Evolutionary conservation across 2,888 invertebrate species (phyloP), one percentile per base, ranked within the genome.

Genomic region (Aphodius sticticus): DNA sequence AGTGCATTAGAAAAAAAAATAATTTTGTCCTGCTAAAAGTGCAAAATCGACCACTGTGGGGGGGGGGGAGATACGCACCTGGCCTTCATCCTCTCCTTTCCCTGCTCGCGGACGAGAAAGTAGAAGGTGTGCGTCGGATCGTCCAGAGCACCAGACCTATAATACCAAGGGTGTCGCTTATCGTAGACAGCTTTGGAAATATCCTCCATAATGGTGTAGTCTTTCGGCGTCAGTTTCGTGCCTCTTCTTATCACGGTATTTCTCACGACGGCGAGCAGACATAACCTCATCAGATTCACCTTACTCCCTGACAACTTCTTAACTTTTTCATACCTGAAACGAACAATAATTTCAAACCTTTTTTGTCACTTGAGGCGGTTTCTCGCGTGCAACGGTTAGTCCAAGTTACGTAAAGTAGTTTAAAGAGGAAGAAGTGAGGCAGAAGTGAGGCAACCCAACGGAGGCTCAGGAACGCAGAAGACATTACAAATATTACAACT

Each of bases 221-320:
- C 74, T 35, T 74, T 74, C 6, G 16, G 26, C n/a, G 70, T 16
- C 26, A 70, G 15, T 70, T 70, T 70, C 3, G 35, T 74, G 12
- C 74, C 35, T 74, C 37, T 35, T 74, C 74, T 3, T 36, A 74
- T 35, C 16, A 36, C 74, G 9, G 6, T 74, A 74, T 74, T 74
- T 35, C 74, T 16, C n/a, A 74, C 6, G 6, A 35, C 9, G 5
- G 74, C 74, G 3, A 74, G 36, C 12, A 74, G n/a, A 35, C n/a
- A 35, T n/a, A 7, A 36, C 37, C 74, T 74, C 26, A 74, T 74
- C 37, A 74, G 37, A n/a, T 74, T 74, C 74, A 74, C n/a, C 35
- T 74, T 74, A 15, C 7, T 35, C 6, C 16, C 37, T 36, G 36
- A n/a, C 6, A 74, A n/a, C 37, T 74, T 74, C n/a, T 74, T 36